These are phyloP conservation scores for Scelioninae gen. 1 DNA, from an alignment of 2,888 invertebrate genomes.

Conservation along the genomic window DNA sequence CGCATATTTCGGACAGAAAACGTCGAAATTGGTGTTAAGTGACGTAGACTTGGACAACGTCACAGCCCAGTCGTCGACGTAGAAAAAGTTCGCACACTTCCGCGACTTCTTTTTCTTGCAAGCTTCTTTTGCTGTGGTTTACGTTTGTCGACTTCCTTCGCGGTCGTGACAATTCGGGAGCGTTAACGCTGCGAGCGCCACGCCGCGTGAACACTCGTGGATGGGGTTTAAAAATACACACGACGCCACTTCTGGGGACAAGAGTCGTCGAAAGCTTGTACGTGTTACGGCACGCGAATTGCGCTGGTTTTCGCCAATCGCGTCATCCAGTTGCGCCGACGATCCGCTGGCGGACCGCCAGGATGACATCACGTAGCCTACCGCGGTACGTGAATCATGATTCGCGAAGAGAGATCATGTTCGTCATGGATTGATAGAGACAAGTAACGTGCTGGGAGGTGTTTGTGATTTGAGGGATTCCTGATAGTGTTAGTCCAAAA, in stretches of 20 bases:
- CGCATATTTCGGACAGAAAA: too few species aligned
- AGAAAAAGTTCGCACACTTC: too few species aligned
- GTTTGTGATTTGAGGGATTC: too few species aligned
- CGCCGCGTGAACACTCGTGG: slow-evolving; percentile 6
- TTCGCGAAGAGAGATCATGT: slow-evolving; percentile 19
- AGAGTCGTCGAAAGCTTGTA: slow-evolving; percentile 26
- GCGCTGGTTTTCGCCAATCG: slow-evolving; percentile 56
- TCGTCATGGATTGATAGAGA: slow-evolving; percentile 5
- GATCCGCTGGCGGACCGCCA: slow-evolving; percentile 44
- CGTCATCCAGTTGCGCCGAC: slow-evolving; percentile 50
- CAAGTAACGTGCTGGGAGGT: too few species aligned
- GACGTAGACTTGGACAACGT: too few species aligned
- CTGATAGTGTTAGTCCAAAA: too few species aligned
- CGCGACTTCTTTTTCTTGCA: too few species aligned
- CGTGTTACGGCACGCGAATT: slow-evolving; percentile 58
- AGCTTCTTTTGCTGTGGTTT: background rate
- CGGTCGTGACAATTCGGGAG: slow-evolving; percentile 9
- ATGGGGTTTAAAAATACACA: slow-evolving; percentile 52
- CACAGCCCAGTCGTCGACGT: too few species aligned
- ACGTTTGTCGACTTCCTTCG: slow-evolving; percentile 7
- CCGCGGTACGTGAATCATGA: slow-evolving; percentile 45
- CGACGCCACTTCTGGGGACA: slow-evolving; percentile 51
- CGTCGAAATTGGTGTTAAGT: too few species aligned
- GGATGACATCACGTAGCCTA: slow-evolving; percentile 61
- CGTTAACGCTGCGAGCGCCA: slow-evolving; percentile 15